These are phyloP conservation scores for Oscheius onirici DNA, from an alignment of 2,888 invertebrate genomes.

Conservation along the genomic window DNA sequence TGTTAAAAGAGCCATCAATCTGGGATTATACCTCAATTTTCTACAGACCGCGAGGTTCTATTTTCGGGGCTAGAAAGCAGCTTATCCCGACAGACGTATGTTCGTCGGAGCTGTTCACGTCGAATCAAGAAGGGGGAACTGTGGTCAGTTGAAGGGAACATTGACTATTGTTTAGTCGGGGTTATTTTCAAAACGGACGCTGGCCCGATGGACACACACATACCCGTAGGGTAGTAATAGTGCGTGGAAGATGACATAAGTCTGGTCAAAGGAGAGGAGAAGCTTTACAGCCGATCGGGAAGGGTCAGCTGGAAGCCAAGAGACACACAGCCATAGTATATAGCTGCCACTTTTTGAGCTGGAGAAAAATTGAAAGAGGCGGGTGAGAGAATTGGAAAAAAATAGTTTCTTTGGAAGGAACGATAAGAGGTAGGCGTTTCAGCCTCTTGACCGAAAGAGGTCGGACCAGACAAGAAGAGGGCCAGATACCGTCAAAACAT, in stretches of 20 bases:
- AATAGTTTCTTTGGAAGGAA: no score
- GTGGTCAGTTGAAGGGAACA: background rate
- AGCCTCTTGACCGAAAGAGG: background rate
- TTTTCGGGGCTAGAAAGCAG: background rate
- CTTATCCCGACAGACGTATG: background rate
- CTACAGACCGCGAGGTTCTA: background rate
- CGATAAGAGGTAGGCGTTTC: no score
- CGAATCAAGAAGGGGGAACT: background rate
- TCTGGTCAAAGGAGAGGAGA: constrained; percentile 17
- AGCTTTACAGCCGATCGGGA: constrained; percentile 25
- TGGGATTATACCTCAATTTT: no score
- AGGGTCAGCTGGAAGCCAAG: constrained; percentile 19
- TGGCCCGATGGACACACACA: constrained; percentile 6
- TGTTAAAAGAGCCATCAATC: no score
- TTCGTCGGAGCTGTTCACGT: background rate
- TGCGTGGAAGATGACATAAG: constrained; percentile 28
- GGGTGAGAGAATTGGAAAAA: no score
- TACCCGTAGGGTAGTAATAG: constrained; percentile 24
- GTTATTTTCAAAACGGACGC: constrained; percentile 24
- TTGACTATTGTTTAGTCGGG: constrained; percentile 15
- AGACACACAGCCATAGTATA: background rate
- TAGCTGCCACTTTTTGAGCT: background rate
- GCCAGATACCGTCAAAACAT: no score
- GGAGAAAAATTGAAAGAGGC: background rate
- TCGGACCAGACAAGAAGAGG: no score